Conservation (phyloP, 2,113 vertebrate genomes). For the Eolophus roseicapilla region DNA sequence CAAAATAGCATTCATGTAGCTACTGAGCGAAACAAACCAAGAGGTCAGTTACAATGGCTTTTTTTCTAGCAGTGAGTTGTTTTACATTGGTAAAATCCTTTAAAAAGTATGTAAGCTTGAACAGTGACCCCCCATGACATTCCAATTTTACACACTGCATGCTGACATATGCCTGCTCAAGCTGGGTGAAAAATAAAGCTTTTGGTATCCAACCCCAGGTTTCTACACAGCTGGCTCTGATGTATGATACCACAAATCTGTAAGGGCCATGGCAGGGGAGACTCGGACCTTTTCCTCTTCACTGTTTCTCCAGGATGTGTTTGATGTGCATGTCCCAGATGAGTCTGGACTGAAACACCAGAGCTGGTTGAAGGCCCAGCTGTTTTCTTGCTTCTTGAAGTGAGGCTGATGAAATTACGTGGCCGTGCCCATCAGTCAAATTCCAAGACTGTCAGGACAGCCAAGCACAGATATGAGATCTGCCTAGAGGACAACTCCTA, state of each 20-base stretch:
- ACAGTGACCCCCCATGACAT: neutral
- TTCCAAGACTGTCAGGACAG: accelerated
- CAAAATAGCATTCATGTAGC: neutral
- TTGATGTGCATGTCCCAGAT: neutral
- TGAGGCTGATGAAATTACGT: neutral
- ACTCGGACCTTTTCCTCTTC: neutral
- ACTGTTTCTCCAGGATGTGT: neutral
- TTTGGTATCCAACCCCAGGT: neutral
- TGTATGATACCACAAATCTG: accelerated
- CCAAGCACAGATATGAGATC: neutral
- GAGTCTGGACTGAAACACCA: neutral
- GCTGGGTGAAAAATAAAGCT: neutral
- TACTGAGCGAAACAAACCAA: neutral
- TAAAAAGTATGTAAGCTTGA: neutral
- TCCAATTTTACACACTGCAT: neutral
- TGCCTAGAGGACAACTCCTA: neutral
- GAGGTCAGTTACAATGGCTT: neutral
- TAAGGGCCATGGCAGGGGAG: neutral
- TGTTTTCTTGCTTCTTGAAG: neutral
- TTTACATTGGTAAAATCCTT: neutral
- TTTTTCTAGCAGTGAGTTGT: neutral
- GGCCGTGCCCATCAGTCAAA: neutral
- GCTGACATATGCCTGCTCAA: neutral
- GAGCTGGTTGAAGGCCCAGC: neutral
- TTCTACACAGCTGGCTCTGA: neutral